A percentile compares a stretch with the other conserved stretches of the same genome.
These are phyloP conservation scores for Helicoverpa armigera DNA, from an alignment of 1,140 invertebrate species.

Conservation along the genomic window DNA sequence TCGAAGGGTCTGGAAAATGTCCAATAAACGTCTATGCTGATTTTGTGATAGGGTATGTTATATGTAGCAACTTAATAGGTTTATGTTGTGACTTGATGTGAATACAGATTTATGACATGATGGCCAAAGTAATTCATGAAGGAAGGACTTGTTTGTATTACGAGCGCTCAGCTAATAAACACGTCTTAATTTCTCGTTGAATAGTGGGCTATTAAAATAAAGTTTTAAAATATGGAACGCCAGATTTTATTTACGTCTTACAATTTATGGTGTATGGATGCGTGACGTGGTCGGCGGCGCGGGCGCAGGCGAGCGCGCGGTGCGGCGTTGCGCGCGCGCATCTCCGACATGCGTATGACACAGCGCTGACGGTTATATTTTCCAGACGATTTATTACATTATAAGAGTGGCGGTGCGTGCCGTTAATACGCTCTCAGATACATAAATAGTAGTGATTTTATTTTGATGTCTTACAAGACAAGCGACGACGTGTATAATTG, in stretches of 20 bases:
- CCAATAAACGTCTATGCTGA: constrained; percentile 5
- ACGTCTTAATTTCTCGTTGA: constrained; percentile 84
- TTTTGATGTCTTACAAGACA: constrained; percentile 84
- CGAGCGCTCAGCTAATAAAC: constrained; percentile 82
- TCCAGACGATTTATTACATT: constrained; percentile 85
- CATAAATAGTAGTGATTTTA: constrained; percentile 85
- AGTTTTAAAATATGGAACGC: constrained; percentile 84
- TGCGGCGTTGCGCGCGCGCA: constrained; percentile 60
- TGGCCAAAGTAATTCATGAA: constrained; percentile 74
- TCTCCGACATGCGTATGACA: constrained; percentile 79
- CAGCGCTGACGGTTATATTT: constrained; percentile 84
- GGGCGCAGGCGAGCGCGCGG: constrained; percentile 40
- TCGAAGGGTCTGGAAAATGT: background rate
- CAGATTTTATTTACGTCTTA: constrained; percentile 83
- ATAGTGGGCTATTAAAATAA: constrained; percentile 84
- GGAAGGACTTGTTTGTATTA: constrained; percentile 80
- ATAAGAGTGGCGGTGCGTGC: constrained; percentile 79
- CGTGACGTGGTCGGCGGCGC: constrained; percentile 61
- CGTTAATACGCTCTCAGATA: constrained; percentile 81
- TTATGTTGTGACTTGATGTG: constrained; percentile 62
- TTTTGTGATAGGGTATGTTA: constrained; percentile 16
- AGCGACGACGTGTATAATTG: constrained; percentile 82
- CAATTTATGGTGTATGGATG: constrained; percentile 81
- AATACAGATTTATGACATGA: constrained; percentile 74
- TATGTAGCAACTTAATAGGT: constrained; percentile 48